Evolutionary conservation across 2,888 invertebrate species (phyloP).

Genomic region (Ligdia adustata): DNA sequence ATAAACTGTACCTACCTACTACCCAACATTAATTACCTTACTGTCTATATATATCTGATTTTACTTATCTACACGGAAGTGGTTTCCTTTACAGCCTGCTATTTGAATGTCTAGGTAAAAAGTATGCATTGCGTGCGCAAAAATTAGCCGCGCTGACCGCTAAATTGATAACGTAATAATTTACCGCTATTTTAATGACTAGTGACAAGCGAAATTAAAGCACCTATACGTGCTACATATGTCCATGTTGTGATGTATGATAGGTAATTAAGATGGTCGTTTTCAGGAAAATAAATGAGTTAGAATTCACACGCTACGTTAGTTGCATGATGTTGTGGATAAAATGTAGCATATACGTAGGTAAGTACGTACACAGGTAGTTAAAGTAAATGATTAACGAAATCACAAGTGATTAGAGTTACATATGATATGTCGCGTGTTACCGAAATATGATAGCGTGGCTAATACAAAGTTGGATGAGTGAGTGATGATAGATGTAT

Average conservation of each 20-base stretch:
- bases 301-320: constrained; percentile 15
- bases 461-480: too few species aligned
- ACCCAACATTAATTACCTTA: constrained; percentile 1
- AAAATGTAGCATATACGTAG: not conserved
- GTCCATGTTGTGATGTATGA: constrained; percentile 14
- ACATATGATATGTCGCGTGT: too few species aligned
- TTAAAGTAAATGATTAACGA: too few species aligned
- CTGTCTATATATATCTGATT: not conserved
- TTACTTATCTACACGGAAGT: constrained; percentile 5
- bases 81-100: constrained; percentile 2
- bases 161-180: constrained; percentile 31
- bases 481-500: too few species aligned
- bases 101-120: constrained; percentile 15
- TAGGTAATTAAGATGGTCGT: constrained; percentile 10
- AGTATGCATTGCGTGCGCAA: constrained; percentile 22
- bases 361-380: too few species aligned
- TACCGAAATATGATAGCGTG: too few species aligned
- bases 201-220: constrained; percentile 32
- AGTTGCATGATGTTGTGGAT: not conserved
- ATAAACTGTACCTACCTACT: too few species aligned
- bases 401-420: too few species aligned
- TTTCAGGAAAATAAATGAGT: constrained; percentile 13
- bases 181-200: constrained; percentile 35
- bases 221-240: constrained; percentile 15
- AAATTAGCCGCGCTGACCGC: constrained; percentile 9